A percentile compares a stretch with the other conserved stretches of the same genome.
These are phyloP conservation scores for Vombatus ursinus DNA, from an alignment of 2,113 vertebrate genomes.

Conservation along the genomic window DNA sequence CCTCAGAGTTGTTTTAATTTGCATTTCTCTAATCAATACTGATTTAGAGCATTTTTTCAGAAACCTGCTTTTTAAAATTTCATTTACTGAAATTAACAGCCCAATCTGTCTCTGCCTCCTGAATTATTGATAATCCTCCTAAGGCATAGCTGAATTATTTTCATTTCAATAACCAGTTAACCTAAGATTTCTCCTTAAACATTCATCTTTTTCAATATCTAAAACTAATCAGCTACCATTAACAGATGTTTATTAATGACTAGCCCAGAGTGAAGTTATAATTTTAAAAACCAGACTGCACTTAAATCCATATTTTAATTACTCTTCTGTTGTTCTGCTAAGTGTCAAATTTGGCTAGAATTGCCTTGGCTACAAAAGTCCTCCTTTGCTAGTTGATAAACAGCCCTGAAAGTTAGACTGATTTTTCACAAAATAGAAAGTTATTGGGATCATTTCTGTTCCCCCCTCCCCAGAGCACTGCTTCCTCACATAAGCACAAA, in stretches of 20 bases:
- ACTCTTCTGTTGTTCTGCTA: neutral
- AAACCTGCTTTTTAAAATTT: constrained; percentile 2
- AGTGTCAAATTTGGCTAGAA: neutral
- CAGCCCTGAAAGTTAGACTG: neutral
- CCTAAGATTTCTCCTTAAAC: neutral
- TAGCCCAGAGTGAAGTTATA: neutral
- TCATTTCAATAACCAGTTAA: neutral
- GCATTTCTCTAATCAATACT: too few species aligned
- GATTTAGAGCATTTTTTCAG: neutral
- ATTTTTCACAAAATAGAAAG: neutral
- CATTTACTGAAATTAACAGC: constrained; percentile 26
- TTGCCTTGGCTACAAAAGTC: neutral
- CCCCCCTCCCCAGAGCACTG: neutral
- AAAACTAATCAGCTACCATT: neutral
- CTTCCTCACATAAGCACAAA: neutral
- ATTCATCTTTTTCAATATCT: neutral
- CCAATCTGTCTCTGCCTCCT: neutral
- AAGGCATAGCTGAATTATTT: neutral
- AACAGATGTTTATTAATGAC: constrained; percentile 5
- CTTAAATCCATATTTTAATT: constrained; percentile 8
- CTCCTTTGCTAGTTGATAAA: neutral
- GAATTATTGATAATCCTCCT: neutral
- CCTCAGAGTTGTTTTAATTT: too few species aligned
- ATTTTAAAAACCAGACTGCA: constrained; percentile 11
- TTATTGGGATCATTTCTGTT: neutral